Evolutionary conservation across 1,140 invertebrate genomes (phyloP).

Genomic region (Meloidogyne exigua): DNA sequence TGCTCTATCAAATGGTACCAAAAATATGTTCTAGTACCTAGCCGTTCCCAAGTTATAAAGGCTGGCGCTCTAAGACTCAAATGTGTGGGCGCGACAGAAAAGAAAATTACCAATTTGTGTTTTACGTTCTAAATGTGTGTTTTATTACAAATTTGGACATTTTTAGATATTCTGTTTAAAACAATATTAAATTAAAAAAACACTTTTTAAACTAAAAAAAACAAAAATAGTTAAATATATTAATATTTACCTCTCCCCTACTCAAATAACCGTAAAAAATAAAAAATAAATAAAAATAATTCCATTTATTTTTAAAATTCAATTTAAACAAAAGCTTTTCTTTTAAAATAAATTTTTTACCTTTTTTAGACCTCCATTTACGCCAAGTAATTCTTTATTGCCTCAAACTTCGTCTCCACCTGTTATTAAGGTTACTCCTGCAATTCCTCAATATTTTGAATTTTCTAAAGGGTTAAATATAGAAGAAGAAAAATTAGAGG

Average conservation of each 20-base stretch:
- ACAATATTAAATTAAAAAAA: background rate
- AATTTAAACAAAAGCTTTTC: conserved; percentile 13
- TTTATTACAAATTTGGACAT: too few species aligned
- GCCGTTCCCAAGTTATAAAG: too few species aligned
- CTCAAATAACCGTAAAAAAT: background rate
- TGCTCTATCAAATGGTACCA: too few species aligned
- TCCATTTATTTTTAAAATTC: conserved; percentile 6
- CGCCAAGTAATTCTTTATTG: conserved; percentile 22
- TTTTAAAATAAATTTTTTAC: background rate
- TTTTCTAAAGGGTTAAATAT: background rate
- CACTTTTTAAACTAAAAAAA: background rate
- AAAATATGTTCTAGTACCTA: too few species aligned
- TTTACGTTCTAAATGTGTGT: too few species aligned
- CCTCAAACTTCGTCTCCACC: conserved; percentile 6
- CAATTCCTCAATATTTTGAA: background rate
- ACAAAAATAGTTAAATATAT: background rate
- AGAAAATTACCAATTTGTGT: too few species aligned
- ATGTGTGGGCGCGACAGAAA: too few species aligned
- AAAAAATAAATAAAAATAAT: background rate
- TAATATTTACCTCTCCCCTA: background rate
- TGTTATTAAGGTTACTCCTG: conserved; percentile 15
- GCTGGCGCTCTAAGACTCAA: too few species aligned
- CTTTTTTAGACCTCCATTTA: conserved; percentile 18
- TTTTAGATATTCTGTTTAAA: background rate
- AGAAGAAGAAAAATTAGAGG: background rate